Percentiles rank a stretch among this genome's conserved stretches.
phyloP scores from a whole-genome alignment of 2,797 vertebrate species.

The Syngnathus acus region DNA sequence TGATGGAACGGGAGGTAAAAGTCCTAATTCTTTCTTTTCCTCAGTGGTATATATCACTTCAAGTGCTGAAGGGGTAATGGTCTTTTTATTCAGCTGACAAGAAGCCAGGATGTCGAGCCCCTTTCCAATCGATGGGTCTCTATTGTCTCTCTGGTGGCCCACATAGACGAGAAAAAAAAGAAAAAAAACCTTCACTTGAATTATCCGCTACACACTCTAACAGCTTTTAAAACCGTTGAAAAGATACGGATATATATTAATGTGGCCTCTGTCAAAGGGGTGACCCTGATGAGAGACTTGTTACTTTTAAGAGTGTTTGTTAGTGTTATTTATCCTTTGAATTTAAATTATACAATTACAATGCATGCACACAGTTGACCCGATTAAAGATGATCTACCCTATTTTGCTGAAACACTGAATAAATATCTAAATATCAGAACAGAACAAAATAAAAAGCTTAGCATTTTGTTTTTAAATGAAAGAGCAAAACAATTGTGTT shows the following conservation, averaged over 20 bases:
- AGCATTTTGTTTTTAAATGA: neutral
- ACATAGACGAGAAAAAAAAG: conserved; percentile 52
- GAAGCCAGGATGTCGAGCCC: conserved; percentile 69
- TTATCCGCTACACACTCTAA: conserved; percentile 77
- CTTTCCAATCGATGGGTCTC: conserved; percentile 75
- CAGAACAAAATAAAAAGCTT: neutral
- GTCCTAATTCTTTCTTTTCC: conserved; percentile 67
- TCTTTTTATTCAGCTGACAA: conserved; percentile 83
- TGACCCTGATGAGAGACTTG: conserved; percentile 72
- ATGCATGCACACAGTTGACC: conserved; percentile 30
- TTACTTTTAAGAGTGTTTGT: conserved; percentile 59
- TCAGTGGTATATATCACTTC: conserved; percentile 68
- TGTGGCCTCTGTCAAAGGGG: conserved; percentile 48
- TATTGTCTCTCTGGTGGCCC: conserved; percentile 71
- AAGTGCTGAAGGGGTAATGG: conserved; percentile 74
- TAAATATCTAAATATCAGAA: neutral
- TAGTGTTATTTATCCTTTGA: conserved; percentile 33
- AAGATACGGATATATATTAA: conserved; percentile 79
- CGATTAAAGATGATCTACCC: conserved; percentile 18
- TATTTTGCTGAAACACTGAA: conserved; percentile 3
- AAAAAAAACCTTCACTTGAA: conserved; percentile 64
- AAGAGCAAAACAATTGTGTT: neutral
- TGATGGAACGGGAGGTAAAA: conserved; percentile 66
- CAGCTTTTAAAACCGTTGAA: conserved; percentile 74
- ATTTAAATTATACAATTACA: conserved; percentile 48